Percentiles rank a stretch among this genome's conserved stretches.
phyloP scores from a whole-genome alignment of 2,113 vertebrate genomes.

The Phylloscopus trochiloides region DNA sequence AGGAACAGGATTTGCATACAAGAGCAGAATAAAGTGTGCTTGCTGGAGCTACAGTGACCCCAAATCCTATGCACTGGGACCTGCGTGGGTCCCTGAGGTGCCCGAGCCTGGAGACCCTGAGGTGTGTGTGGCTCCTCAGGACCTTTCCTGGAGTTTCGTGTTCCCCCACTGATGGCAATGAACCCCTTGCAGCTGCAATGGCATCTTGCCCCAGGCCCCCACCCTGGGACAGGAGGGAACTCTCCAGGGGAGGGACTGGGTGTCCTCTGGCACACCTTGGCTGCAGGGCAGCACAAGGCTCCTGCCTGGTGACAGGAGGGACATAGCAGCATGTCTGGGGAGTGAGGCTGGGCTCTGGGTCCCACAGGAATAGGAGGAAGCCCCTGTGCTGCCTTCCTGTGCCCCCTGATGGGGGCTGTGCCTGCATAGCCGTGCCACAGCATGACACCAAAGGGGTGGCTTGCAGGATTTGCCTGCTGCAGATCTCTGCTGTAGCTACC shows the following conservation, averaged over 20 bases:
- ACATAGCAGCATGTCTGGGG: neutral
- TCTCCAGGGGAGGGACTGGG: fast-evolving
- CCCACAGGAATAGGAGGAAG: neutral
- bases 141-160: neutral
- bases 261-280: fast-evolving
- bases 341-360: fast-evolving
- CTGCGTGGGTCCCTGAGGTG: fast-evolving
- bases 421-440: neutral
- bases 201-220: neutral
- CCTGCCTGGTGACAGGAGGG: fast-evolving
- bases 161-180: fast-evolving
- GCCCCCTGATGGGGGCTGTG: neutral
- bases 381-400: neutral
- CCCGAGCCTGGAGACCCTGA: fast-evolving
- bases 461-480: fast-evolving
- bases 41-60: neutral
- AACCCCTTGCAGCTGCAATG: fast-evolving
- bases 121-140: neutral
- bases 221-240: neutral
- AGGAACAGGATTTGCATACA: neutral
- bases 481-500: neutral
- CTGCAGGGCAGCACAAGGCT: neutral
- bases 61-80: fast-evolving
- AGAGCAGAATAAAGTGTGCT: neutral
- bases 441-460: fast-evolving